Base-by-base conservation (phyloP, 2,113 vertebrate genomes). In the Puntigrus tetrazona region DNA sequence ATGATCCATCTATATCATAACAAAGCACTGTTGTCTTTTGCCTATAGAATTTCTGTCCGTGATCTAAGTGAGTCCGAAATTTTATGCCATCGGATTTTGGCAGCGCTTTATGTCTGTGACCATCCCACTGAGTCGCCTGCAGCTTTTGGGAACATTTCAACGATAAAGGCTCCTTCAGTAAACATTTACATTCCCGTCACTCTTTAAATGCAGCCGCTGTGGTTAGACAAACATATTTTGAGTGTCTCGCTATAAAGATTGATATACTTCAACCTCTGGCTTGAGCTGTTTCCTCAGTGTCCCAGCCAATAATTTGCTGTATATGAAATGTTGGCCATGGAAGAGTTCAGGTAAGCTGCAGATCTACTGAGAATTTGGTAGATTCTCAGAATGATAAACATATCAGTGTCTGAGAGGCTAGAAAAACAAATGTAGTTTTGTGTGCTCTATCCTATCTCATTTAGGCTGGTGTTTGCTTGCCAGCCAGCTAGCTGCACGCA, bases 311-410 rank as follows among this genome's bases (percentile, higher is more conserved):
- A 38, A 18, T 27, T 31, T 52, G 27, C 47, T 77, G 27, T 75
- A 9, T 78, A 41, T 45, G 22, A 36, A 78, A 78, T 18, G 34
- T 78, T 73, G 5, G n/a, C 72, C 88, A 86, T 20, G 76, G 76
- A 78, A 78, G n/a, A 78, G 78, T 63, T 78, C 34, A 59, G 72
- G 79, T 89, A 88, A 88, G 81, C 86, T 92, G 90, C 75, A 85
- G 91, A 87, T 91, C 87, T 92, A 91, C 90, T 87, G 88, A 92
- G 87, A 89, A 91, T 93, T 85, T 83, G 27, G 83, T 73, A 81
- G 85, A 90, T 87, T 70, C 73, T 78, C 20, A 1, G 22, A 72
- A 11, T 29, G 72, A 47, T 45, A 84, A 77, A 78, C 9, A 41
- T 55, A 27, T 65, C 38, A 2, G 82, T 78, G 78, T 87, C 78